Evolutionary conservation across 1,140 invertebrate species (phyloP).

Genomic region (Solenopsis fugax): DNA sequence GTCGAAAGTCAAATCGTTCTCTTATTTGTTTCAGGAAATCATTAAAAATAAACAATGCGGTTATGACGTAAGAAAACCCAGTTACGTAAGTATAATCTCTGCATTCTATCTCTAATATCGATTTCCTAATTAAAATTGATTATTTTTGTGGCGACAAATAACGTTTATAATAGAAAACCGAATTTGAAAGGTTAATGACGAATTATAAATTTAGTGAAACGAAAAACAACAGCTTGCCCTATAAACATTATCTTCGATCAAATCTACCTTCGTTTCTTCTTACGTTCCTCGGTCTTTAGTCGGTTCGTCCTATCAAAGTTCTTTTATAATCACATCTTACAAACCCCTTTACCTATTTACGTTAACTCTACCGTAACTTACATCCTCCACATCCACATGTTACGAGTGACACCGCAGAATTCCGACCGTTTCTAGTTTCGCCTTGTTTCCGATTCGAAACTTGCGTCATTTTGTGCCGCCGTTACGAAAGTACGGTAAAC

Average conservation of each 20-base stretch:
- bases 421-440: slow-evolving; percentile 26
- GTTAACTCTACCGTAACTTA: background rate
- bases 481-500: slow-evolving; percentile 45
- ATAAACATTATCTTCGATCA: background rate
- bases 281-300: background rate
- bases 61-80: slow-evolving; percentile 95
- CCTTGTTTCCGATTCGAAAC: slow-evolving; percentile 52
- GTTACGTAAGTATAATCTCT: slow-evolving; percentile 91
- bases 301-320: background rate
- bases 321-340: background rate
- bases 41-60: slow-evolving; percentile 95
- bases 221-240: background rate
- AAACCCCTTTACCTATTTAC: background rate
- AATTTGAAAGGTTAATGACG: background rate
- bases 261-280: background rate
- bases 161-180: background rate
- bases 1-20: slow-evolving; percentile 10
- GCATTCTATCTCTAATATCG: background rate
- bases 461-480: slow-evolving; percentile 39
- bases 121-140: background rate
- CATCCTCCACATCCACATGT: slow-evolving; percentile 1
- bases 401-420: background rate
- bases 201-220: background rate
- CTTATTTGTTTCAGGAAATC: slow-evolving; percentile 87
- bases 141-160: background rate